phyloP scores from a whole-genome alignment of 1,140 invertebrate species.

The Zaprionus capensis region DNA sequence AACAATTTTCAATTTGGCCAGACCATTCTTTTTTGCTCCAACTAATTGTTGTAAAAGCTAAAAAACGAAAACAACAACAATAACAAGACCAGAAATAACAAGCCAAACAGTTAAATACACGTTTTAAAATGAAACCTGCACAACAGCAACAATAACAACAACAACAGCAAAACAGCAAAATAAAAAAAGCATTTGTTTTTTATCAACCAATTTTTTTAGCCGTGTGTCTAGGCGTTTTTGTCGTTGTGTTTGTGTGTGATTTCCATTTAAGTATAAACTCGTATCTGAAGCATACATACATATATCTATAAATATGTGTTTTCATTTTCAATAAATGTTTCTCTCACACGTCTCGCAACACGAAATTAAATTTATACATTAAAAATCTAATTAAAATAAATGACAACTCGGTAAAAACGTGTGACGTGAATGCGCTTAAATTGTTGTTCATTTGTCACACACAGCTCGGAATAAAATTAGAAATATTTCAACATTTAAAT shows the following conservation, averaged over 20 bases:
- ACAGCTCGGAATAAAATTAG: slow-evolving; percentile 4
- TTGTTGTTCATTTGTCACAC: slow-evolving; percentile 9
- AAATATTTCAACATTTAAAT: slow-evolving; percentile 4
- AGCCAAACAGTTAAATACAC: slow-evolving; percentile 21
- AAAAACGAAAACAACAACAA: slow-evolving; percentile 22
- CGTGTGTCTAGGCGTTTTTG: slow-evolving; percentile 47
- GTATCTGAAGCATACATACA: neutral
- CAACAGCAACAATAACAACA: slow-evolving; percentile 23
- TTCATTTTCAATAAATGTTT: slow-evolving; percentile 41
- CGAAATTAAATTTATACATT: slow-evolving; percentile 40
- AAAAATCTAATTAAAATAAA: slow-evolving; percentile 48
- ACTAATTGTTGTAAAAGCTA: slow-evolving; percentile 54
- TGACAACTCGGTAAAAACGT: slow-evolving; percentile 26
- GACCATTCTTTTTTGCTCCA: slow-evolving; percentile 19
- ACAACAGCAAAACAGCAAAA: slow-evolving; percentile 2
- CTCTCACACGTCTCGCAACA: slow-evolving; percentile 31
- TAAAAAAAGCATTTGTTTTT: slow-evolving; percentile 1
- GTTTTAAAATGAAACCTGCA: slow-evolving; percentile 39
- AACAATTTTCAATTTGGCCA: slow-evolving; percentile 30
- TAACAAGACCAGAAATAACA: slow-evolving; percentile 10
- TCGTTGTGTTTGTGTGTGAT: slow-evolving; percentile 53
- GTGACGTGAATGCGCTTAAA: slow-evolving; percentile 26
- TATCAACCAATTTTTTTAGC: slow-evolving; percentile 23
- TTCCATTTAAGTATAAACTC: slow-evolving; percentile 29
- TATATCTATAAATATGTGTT: slow-evolving; percentile 24